phyloP scores from a whole-genome alignment of 2,113 vertebrate species.

The Centrocercus urophasianus region DNA sequence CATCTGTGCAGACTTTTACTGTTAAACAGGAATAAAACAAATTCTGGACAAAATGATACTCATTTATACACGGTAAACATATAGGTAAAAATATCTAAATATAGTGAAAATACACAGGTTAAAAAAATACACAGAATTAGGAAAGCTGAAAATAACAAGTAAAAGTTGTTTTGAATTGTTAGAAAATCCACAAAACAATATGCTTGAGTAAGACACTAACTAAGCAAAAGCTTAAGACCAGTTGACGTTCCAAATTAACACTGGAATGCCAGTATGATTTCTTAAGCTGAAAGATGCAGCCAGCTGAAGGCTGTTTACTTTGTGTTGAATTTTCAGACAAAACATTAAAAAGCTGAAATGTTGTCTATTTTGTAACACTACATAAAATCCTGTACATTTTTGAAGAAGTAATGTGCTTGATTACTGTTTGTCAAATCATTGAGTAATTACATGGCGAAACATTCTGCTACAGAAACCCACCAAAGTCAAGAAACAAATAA shows the following conservation, averaged over 20 bases:
- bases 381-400: neutral
- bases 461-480: neutral
- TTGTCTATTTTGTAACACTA: neutral
- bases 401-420: neutral
- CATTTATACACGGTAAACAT: neutral
- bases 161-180: conserved; percentile 1
- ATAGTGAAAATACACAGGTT: neutral
- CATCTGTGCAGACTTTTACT: conserved; percentile 61
- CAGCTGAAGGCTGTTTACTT: conserved; percentile 6
- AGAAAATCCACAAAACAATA: conserved; percentile 8
- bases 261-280: neutral
- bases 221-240: neutral
- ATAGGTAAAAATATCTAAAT: neutral
- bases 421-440: conserved; percentile 29
- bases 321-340: neutral
- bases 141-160: conserved; percentile 23
- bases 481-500: neutral
- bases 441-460: conserved; percentile 24
- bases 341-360: neutral
- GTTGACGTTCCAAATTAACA: neutral
- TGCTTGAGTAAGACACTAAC: neutral
- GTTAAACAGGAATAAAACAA: conserved; percentile 43
- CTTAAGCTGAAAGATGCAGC: neutral
- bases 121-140: neutral
- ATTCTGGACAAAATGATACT: conserved; percentile 4